Evolutionary conservation across 2,113 vertebrate species (phyloP), one percentile per base, ranked within the genome.

Genomic region (Periophthalmus modestus): DNA sequence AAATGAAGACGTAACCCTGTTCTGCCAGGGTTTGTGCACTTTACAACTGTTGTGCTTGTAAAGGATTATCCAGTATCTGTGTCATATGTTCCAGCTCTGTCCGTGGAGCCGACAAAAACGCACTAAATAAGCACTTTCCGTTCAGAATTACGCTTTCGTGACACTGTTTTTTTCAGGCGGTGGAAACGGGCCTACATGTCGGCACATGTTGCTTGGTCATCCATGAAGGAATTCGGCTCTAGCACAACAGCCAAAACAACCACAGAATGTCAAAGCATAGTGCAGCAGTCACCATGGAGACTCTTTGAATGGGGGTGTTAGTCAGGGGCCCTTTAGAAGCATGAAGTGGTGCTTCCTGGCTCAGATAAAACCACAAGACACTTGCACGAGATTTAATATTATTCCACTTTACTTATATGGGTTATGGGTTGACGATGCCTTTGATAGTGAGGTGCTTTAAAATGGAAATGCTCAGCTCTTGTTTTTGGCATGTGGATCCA

Each of bases 171-270:
- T 5, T 15, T 39, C 0, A 28, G 54, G 54, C 46, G 0, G 0
- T 52, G 58, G 28, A 34, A 24, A 70, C 36, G 13, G 39, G 14
- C 57, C n/a, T 21, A 0, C 76, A 34, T 46, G 75, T 58, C 2
- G 66, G 63, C 67, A 71, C 73, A 0, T 23, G 75, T 70, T 48
- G 80, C 73, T 62, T 16, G 39, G 62, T 73, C 69, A n/a, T 23
- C 69, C 66, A 12, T 54, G 57, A 68, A 85, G 70, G 85, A 80
- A 83, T 87, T 1, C 66, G n/a, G 76, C 78, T 50, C 54, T 48
- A 46, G 69, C 75, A 58, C 72, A 74, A 63, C 65, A 23, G 66
- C 62, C 73, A 33, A 67, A 68, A 65, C 73, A 72, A 66, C 68
- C 81, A 23, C 52, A 54, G 48, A 33, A 47, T 52, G 72, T 33